Evolutionary conservation across 2,888 invertebrate genomes (phyloP), one percentile per base, ranked within the genome.

Genomic region (Caradrina clavipalpis): DNA sequence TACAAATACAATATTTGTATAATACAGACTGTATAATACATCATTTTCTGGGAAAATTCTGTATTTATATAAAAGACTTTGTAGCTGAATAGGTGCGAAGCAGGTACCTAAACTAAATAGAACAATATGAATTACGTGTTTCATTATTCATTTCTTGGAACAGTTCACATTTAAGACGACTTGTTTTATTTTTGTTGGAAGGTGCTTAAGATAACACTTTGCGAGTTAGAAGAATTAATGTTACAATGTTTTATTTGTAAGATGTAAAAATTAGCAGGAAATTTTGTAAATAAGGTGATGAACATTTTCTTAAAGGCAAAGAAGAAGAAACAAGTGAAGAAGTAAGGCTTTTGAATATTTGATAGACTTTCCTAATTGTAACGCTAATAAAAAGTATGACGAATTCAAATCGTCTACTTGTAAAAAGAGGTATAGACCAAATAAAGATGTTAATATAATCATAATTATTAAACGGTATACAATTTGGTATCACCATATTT

Each of bases 11-110:
- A 39, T 60, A 59, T 22, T 21, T n/a, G 11, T 50, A 35, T 17
- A 35, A 8, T 35, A 45, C 45, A n/a, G 15, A 47, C 21, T 51
- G 17, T 35, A 42, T 31, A 61, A 17, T 45, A 53, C 31, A 55
- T 11, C n/a, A 22, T 45, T 49, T 74, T 83, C 74, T 75, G 21
- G 19, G 73, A 76, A 79, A 67, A 56, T 35, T 42, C 59, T 56
- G 58, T 60, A 47, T 68, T 45, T 45, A 54, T 42, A 73, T 62
- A 35, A 73, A 60, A 42, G 15, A 75, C 63, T 58, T 69, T 66
- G 78, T 66, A 39, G n/a, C 6, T 21, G 51, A 49, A 64, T 60
- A 39, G 64, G 49, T 75, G 22, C n/a, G 26, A 55, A 63, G 17
- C 58, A 51, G 19, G 21, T 71, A 19, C 45, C 15, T 55, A 22